Base-by-base conservation (phyloP, 2,797 vertebrate species). In the Syngnathus rostellatus region DNA sequence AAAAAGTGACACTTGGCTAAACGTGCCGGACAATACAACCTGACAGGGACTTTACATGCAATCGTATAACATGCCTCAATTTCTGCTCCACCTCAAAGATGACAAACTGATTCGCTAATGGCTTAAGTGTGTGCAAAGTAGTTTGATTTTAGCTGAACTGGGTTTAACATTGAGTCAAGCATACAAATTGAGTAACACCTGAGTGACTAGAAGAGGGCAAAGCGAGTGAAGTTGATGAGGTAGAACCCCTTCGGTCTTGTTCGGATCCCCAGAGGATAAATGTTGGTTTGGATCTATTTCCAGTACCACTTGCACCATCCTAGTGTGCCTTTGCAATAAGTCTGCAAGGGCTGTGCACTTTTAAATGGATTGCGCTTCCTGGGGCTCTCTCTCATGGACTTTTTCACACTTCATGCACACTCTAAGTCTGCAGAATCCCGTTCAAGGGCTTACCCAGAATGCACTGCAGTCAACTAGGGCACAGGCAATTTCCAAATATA, bases 181-280 rank as follows among this genome's bases (percentile, higher is more conserved):
- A 53, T 53, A 59, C 12, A 38, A 71, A 69, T 75, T 71, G 53
- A 60, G 81, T 84, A 84, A 80, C 81, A 80, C 64, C 71, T 79
- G 71, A 77, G 73, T 65, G 75, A 72, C 58, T 72, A 68, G 64
- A 68, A 72, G 68, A 77, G 71, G 72, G 72, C 62, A 75, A 83
- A 74, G 73, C 79, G 82, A 78, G 78, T 73, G 72, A 78, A 69
- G 78, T 77, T 72, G 77, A 84, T 87, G 85, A 88, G 86, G 77
- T 77, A 76, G 84, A 90, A 88, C 83, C 76, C 77, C 77, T 14
- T 82, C 51, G 65, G 67, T 73, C 80, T 84, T 87, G 82, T 89
- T 85, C 69, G 71, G 77, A 79, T 85, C 80, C 85, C 79, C 81
- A 62, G 62, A 69, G 81, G 82, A 90, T 88, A 75, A 54, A 89